Base-by-base conservation (phyloP, 2,797 vertebrate species). In the Macropodus opercularis region DNA sequence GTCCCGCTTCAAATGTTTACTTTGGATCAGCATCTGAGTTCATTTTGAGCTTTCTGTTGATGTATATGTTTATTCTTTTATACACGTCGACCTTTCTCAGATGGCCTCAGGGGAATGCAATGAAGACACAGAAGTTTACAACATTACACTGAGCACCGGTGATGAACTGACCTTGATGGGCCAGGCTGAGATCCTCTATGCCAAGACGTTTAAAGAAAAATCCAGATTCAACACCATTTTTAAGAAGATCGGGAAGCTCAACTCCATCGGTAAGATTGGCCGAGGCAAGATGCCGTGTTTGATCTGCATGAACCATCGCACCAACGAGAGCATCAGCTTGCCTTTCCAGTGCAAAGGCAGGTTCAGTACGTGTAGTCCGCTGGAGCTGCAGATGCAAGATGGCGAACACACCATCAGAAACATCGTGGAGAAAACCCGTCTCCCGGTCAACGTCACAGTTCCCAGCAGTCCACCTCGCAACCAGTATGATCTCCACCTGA, bases 221-320 rank as follows among this genome's bases (percentile, higher is more conserved):
- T 98, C 98, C 0, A 90, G 98, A 34, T 92, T 99, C 77, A 98
- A 99, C 87, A 98, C 95, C 1, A 97, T 99, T 76, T 98, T 99
- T 74, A 98, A 96, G 85, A 98, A 96, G 87, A 98, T 99, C 0
- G 96, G 98, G 39, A 98, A 97, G 76, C 94, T 99, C 2, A 97
- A 98, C 79, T 98, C 98, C 6, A 96, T 98, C 79, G 93, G 95
- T 83, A 96, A 94, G 77, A 90, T 99, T 1, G 95, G 96, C 1
- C 93, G 95, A 40, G 93, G 98, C 55, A 99, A 99, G 91, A 99
- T 99, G 98, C 98, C 98, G 0, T 99, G 98, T 75, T 91, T 99
- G 68, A 99, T 99, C 67, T 99, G 98, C 88, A 99, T 99, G 98
- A 99, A 99, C 81, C 98, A 99, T 83, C 94, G 98, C 87, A 99